Percentiles rank a stretch among this genome's conserved stretches.
phyloP scores from a whole-genome alignment of 2,113 vertebrate species.

The Piprites chloris region DNA sequence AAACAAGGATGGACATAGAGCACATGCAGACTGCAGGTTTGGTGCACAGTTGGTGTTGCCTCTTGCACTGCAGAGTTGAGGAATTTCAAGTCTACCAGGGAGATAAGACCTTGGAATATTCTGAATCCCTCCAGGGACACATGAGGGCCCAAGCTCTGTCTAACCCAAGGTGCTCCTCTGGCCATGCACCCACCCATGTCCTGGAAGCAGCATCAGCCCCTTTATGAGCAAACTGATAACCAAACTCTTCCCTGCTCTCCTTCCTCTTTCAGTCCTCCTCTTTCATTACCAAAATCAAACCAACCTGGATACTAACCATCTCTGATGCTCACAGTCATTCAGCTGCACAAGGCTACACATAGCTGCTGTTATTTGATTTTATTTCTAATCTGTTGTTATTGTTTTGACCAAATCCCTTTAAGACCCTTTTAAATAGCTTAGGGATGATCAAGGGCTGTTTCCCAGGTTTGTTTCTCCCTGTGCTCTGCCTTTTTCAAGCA shows the following conservation, averaged over 20 bases:
- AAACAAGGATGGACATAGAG: neutral
- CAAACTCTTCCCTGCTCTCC: neutral
- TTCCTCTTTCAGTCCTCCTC: neutral
- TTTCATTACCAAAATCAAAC: slow-evolving; percentile 41
- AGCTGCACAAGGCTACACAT: neutral
- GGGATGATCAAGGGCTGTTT: slow-evolving; percentile 35
- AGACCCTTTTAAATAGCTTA: slow-evolving; percentile 58
- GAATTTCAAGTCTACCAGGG: neutral
- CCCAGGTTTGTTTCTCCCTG: slow-evolving; percentile 43
- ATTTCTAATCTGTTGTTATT: neutral
- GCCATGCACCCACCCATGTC: neutral
- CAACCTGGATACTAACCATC: neutral
- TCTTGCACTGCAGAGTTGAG: neutral
- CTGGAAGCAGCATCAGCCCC: neutral
- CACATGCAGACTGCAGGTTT: neutral
- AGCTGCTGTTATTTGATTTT: neutral
- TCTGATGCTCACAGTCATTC: neutral
- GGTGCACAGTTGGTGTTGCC: too few species aligned
- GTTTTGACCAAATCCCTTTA: slow-evolving; percentile 60
- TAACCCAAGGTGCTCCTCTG: neutral
- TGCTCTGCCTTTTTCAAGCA: slow-evolving; percentile 48
- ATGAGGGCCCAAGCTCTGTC: neutral
- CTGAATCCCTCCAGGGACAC: neutral
- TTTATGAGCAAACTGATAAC: neutral
- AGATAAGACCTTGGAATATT: neutral